phyloP scores from a whole-genome alignment of 2,888 invertebrate species.

The Nomada lathburiana region DNA sequence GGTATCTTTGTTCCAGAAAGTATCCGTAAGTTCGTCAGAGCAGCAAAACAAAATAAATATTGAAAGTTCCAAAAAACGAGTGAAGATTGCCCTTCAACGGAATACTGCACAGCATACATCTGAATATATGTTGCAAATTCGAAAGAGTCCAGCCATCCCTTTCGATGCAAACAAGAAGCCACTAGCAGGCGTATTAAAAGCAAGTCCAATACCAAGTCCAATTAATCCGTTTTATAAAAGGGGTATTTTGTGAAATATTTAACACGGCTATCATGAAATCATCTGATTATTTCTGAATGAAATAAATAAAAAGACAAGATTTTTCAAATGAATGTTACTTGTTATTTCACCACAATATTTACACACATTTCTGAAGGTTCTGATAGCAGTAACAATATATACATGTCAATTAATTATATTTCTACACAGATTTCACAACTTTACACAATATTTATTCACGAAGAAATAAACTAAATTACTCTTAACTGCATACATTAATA shows the following conservation, averaged over 20 bases:
- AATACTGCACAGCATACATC: conserved; percentile 90
- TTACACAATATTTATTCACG: not conserved
- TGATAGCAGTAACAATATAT: not conserved
- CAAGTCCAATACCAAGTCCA: conserved; percentile 88
- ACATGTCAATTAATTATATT: not conserved
- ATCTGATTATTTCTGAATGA: conserved; percentile 39
- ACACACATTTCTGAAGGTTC: not conserved
- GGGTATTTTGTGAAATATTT: conserved; percentile 10
- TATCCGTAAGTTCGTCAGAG: not conserved
- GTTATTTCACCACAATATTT: not conserved
- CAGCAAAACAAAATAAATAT: conserved; percentile 25
- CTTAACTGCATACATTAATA: not conserved
- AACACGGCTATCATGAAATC: not conserved
- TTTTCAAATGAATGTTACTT: conserved; percentile 14
- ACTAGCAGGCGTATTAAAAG: conserved; percentile 90
- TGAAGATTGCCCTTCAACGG: conserved; percentile 90
- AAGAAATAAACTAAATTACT: not conserved
- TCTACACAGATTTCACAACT: not conserved
- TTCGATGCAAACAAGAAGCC: conserved; percentile 90
- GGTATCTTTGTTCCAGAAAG: conserved; percentile 38
- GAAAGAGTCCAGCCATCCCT: conserved; percentile 90
- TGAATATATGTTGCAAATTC: conserved; percentile 90
- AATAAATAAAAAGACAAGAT: conserved; percentile 31
- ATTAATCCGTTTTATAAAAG: conserved; percentile 91
- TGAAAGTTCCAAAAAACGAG: conserved; percentile 86